Percentiles rank a stretch among this genome's conserved stretches.
phyloP scores from a whole-genome alignment of 1,140 invertebrate species.

The Drosophila serrata region DNA sequence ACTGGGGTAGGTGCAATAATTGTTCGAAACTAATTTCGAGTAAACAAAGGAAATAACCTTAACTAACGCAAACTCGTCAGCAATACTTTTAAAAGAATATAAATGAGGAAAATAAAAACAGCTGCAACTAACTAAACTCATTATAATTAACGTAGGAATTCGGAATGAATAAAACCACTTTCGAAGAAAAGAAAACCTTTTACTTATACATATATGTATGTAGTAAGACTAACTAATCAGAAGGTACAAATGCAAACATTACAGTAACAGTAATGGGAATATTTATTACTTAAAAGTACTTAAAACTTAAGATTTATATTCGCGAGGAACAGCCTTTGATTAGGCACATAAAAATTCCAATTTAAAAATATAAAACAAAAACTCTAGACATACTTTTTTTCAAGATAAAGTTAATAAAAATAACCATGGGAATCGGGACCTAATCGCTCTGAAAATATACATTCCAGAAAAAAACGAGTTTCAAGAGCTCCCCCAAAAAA shows the following conservation, averaged over 20 bases:
- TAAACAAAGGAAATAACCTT: not conserved
- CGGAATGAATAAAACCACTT: not conserved
- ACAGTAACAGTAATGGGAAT: too few relatives aligned
- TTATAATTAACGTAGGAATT: not conserved
- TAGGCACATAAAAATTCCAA: not conserved
- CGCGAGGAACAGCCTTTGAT: too few relatives aligned
- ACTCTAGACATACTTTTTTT: not conserved
- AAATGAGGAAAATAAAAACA: not conserved
- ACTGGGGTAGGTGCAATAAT: not conserved
- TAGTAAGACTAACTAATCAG: not conserved
- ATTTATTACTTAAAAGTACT: slow-evolving; percentile 2
- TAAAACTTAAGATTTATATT: not conserved
- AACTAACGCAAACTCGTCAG: not conserved
- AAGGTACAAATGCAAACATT: not conserved
- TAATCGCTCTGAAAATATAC: not conserved
- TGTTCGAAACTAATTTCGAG: not conserved
- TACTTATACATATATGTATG: not conserved
- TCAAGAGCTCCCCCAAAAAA: not conserved
- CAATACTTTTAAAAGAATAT: not conserved
- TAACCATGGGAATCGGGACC: too few relatives aligned
- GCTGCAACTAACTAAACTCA: not conserved
- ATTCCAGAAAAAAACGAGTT: not conserved
- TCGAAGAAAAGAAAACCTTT: not conserved
- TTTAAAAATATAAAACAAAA: not conserved
- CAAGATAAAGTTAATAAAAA: not conserved